Conservation (phyloP, 2,113 vertebrate species). For the Ia io region DNA sequence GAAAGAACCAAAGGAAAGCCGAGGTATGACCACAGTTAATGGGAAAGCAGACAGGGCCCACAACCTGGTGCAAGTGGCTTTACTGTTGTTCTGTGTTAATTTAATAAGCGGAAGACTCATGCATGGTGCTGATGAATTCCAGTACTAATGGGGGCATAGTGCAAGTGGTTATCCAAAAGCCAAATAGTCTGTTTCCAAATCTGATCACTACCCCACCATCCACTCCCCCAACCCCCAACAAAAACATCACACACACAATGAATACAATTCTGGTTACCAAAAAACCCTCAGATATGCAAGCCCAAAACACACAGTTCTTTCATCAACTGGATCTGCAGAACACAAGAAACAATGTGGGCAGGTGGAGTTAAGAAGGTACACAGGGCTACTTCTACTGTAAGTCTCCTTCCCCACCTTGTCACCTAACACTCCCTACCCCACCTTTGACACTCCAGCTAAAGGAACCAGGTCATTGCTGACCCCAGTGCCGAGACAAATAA, state of each 20-base stretch:
- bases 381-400: accelerated
- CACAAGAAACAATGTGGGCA: too few species aligned
- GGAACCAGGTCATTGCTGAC: background rate
- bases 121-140: background rate
- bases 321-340: background rate
- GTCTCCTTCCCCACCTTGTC: background rate
- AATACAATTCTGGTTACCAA: background rate
- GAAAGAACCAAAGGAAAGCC: background rate
- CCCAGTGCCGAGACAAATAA: background rate
- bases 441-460: background rate
- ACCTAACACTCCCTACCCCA: background rate
- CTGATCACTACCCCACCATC: background rate
- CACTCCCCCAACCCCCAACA: too few species aligned
- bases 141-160: background rate
- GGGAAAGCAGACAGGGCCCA: background rate
- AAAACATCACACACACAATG: background rate
- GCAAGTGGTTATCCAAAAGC: background rate
- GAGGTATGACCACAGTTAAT: background rate
- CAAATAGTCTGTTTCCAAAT: background rate
- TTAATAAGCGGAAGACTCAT: background rate
- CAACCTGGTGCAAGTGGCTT: background rate
- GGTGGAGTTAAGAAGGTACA: background rate
- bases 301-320: background rate
- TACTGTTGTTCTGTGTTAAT: background rate
- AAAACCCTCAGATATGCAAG: background rate